Percentiles rank a stretch among this genome's conserved stretches.
phyloP scores from a whole-genome alignment of 2,888 invertebrate genomes.

The Hofmannophila pseudospretella region DNA sequence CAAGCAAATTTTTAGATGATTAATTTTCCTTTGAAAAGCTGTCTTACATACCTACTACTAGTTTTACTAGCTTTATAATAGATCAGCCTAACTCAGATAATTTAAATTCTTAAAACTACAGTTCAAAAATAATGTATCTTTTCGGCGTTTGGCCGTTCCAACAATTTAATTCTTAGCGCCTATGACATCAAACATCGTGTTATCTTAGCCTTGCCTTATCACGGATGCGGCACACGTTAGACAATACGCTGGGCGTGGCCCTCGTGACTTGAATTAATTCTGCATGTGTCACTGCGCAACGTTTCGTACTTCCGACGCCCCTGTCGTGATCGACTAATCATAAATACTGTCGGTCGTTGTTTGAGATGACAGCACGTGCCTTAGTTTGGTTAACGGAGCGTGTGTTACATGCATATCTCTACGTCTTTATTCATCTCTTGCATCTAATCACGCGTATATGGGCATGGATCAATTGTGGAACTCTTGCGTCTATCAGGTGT shows the following conservation, averaged over 20 bases:
- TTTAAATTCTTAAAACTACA: no score
- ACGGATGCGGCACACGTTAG: conserved; percentile 13
- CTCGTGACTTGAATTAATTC: conserved; percentile 26
- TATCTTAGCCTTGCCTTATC: conserved; percentile 14
- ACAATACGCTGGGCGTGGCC: conserved; percentile 23
- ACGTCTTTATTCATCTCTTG: no score
- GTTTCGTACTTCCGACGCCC: conserved; percentile 20
- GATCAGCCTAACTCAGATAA: no score
- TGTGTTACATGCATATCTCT: no score
- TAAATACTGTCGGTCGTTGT: not conserved
- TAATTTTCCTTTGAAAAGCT: no score
- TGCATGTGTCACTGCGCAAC: conserved; percentile 22
- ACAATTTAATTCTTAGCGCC: not conserved
- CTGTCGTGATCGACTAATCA: conserved; percentile 11
- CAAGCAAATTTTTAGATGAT: no score
- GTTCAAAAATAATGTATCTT: no score
- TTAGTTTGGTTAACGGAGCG: not conserved
- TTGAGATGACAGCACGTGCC: not conserved
- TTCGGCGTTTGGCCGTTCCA: not conserved
- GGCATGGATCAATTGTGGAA: no score
- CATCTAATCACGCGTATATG: no score
- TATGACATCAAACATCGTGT: conserved; percentile 9
- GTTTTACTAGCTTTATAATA: no score
- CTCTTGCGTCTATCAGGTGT: no score
- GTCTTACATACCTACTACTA: no score